A percentile compares a stretch with the other conserved stretches of the same genome.
These are phyloP conservation scores for Cephalopholis sonnerati DNA, from an alignment of 2,113 vertebrate species.

Conservation along the genomic window DNA sequence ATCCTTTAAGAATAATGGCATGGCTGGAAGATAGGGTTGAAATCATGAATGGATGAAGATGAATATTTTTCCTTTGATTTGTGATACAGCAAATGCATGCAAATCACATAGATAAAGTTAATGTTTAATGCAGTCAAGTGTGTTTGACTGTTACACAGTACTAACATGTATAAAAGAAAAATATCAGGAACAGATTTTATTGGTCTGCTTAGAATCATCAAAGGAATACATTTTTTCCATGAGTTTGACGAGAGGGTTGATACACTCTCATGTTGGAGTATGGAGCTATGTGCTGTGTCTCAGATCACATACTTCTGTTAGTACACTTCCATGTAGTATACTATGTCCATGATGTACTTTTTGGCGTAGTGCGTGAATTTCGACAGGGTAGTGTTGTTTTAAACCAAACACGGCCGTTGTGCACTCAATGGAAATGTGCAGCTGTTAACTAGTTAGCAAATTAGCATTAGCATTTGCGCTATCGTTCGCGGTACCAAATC, in stretches of 20 bases:
- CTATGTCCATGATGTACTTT: too few relatives aligned
- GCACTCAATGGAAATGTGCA: too few relatives aligned
- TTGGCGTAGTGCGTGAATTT: too few relatives aligned
- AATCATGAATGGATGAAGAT: background rate
- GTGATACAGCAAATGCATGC: background rate
- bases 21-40: background rate
- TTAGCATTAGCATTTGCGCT: too few relatives aligned
- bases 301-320: too few relatives aligned
- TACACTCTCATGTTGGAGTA: too few relatives aligned
- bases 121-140: background rate
- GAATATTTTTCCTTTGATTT: background rate
- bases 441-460: too few relatives aligned
- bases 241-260: background rate
- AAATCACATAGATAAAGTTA: background rate
- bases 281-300: too few relatives aligned
- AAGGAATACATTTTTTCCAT: background rate
- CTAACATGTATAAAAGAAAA: background rate
- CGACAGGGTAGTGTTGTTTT: too few relatives aligned
- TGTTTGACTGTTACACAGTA: background rate
- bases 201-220: background rate
- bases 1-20: background rate
- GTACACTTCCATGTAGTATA: too few relatives aligned
- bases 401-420: too few relatives aligned
- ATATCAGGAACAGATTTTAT: background rate
- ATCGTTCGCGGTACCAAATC: too few relatives aligned